These are phyloP conservation scores for Tetragonisca angustula DNA, from an alignment of 2,888 invertebrate species.

Conservation along the genomic window DNA sequence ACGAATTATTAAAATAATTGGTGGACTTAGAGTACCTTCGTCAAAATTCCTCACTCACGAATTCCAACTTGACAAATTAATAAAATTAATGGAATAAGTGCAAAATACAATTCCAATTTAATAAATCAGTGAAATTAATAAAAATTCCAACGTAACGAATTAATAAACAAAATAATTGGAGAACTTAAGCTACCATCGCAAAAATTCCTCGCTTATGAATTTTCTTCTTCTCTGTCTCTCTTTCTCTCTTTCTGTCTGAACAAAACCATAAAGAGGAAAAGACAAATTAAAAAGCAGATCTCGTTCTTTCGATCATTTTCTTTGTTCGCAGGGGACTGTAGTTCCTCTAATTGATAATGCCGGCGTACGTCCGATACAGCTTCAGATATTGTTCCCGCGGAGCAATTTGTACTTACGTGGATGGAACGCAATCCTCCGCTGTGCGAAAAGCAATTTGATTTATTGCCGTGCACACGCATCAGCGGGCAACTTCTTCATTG, in stretches of 20 bases:
- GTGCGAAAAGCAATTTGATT: conserved; percentile 47
- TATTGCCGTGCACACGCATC: conserved; percentile 25
- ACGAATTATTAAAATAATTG: too few species aligned
- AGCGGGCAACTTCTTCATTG: conserved; percentile 35
- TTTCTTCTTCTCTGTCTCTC: not conserved
- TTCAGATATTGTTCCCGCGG: conserved; percentile 40
- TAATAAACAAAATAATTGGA: not conserved
- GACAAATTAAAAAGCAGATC: not conserved
- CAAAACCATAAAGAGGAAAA: not conserved
- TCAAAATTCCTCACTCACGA: too few species aligned
- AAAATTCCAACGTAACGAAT: too few species aligned
- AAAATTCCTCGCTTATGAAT: too few species aligned
- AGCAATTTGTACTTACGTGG: conserved; percentile 34
- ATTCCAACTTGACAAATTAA: too few species aligned
- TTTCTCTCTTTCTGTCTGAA: not conserved
- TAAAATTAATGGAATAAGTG: too few species aligned
- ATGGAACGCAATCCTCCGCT: conserved; percentile 29
- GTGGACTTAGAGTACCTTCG: too few species aligned
- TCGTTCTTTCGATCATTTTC: conserved; percentile 1
- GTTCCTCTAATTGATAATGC: conserved; percentile 33
- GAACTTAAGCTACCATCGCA: too few species aligned
- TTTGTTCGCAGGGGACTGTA: conserved; percentile 5
- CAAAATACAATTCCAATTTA: too few species aligned
- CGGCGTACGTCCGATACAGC: conserved; percentile 24
- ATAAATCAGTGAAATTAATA: too few species aligned